Evolutionary conservation across 2,888 invertebrate genomes (phyloP), one percentile per base, ranked within the genome.

Genomic region (Neocrepidodera transversa): DNA sequence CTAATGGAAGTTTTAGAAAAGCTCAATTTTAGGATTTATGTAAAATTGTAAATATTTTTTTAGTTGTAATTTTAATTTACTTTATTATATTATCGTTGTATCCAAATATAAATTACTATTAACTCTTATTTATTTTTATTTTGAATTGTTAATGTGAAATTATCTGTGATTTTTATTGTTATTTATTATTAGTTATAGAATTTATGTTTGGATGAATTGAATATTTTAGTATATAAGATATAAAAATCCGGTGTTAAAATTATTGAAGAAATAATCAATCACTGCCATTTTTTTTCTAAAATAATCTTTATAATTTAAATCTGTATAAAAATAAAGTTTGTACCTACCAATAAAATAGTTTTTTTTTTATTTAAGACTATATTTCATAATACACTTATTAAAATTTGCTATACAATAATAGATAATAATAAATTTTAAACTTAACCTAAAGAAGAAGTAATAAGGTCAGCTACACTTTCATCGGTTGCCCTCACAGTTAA

Each of bases 401-500:
- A 30, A 35, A 35, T 8, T 28, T 28, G 8, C 10, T 16, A 40
- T 32, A 42, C 17, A 30, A 45, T 48, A 30, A 35, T 17, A 42
- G 2, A 28, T 26, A 8, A 45, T n/a, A 4, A 14, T 8, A 23
- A 0, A 8, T 26, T 43, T 35, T 26, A 16, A 57, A 55, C 57
- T 70, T 89, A 95, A 76, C 92, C 94, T 67, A 95, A 90, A 23
- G 93, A 89, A 16, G 93, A 89, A 50, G 93, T 86, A 52, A 97
- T 87, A 8, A 97, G 83, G 75, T 95, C 93, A 0, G 94, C 92
- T 0, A 97, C 88, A 66, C 90, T 89, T 49, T 91, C 87, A 78
- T 94, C 88, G 10, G 91, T 90, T 16, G 95, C 92, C 40, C 96
- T 83, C 0, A 97, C 93, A 0, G 93, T 91, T 52, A 98, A 82